Evolutionary conservation across 2,797 vertebrate genomes (phyloP), one percentile per base, ranked within the genome.

Genomic region (Rhincodon typus): DNA sequence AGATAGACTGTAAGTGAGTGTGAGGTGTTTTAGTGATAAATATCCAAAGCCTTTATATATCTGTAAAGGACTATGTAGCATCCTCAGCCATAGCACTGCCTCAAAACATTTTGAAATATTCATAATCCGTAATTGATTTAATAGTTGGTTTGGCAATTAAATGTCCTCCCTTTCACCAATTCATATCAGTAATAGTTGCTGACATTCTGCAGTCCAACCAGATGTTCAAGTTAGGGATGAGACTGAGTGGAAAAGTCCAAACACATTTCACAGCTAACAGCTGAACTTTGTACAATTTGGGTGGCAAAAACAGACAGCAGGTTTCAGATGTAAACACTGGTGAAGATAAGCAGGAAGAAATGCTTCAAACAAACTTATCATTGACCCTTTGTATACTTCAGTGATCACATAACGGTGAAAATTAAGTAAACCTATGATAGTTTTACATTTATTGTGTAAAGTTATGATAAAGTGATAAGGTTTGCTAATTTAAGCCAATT

Each of bases 321-420:
- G 34, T 96, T 96, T 96, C 94, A 96, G 94, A 94, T 84, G 84
- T 96, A 97, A 97, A 96, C 95, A 96, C 95, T 95, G 96, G 77
- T 0, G 53, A 67, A 95, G 96, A 96, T 96, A 97, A 97, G 96
- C 95, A 96, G 96, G 84, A 69, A 91, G 27, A 91, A 91, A 91
- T 66, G 88, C 88, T 91, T 66, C 62, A 91, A 91, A 91, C 88
- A 91, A 91, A 91, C 53, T 91, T 91, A 91, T 62, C 62, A 34
- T 91, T 91, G 88, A 91, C 88, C 21, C 57, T 91, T 66, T 34
- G 19, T 91, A 57, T n/a, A 66, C 62, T 91, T 57, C 27, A 66
- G 17, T 66, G 53, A n/a, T 91, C 34, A 91, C 62, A n/a, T 91
- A 62, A 91, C 66, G 30, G 34, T 5, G 53, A 8, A n/a, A 62